These are phyloP conservation scores for Chondrosia reniformis DNA, from an alignment of 37 sponge, comb jelly and placozoan genomes.

Conservation along the genomic window DNA sequence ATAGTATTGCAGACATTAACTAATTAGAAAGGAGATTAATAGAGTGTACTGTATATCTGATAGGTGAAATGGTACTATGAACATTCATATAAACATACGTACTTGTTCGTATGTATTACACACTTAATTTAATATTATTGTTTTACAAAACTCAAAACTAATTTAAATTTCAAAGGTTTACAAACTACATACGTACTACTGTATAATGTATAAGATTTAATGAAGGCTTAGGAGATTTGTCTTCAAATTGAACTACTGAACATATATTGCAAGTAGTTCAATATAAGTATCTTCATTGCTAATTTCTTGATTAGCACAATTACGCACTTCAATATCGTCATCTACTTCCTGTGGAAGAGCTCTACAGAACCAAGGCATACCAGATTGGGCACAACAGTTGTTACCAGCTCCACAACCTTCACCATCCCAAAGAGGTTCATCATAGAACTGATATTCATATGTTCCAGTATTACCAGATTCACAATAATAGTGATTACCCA, in stretches of 20 bases:
- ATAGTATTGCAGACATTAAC: too few species aligned
- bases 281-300: constrained; percentile 8
- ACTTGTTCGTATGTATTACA: too few species aligned
- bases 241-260: not conserved
- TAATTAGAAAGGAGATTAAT: too few species aligned
- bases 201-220: too few species aligned
- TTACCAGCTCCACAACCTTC: not conserved
- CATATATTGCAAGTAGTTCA: not conserved
- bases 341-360: not conserved
- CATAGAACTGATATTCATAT: not conserved
- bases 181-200: too few species aligned
- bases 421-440: constrained; percentile 8
- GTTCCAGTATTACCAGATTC: not conserved
- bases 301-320: not conserved
- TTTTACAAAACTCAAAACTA: too few species aligned
- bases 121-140: too few species aligned
- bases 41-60: too few species aligned
- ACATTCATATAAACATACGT: too few species aligned
- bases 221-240: too few species aligned
- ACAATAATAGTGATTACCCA: constrained; percentile 13
- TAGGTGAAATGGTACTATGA: too few species aligned
- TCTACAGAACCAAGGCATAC: constrained; percentile 18
- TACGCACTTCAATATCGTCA: constrained; percentile 12
- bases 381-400: constrained; percentile 24
- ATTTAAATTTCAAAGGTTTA: too few species aligned